phyloP scores from a whole-genome alignment of 2,113 vertebrate genomes.

The Pteruthius melanotis region DNA sequence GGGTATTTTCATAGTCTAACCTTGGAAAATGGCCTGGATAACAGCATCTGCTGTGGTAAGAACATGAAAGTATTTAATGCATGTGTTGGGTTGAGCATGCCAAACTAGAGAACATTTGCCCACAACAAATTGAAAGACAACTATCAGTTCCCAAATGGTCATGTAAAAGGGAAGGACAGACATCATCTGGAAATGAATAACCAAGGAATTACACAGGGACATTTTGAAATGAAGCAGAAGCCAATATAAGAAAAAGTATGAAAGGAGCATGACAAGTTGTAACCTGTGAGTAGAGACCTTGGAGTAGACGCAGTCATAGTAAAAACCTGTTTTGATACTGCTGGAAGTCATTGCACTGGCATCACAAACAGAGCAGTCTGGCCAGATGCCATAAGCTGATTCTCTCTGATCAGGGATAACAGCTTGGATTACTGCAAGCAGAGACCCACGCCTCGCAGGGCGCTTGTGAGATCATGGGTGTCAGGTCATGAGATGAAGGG shows the following conservation, averaged over 20 bases:
- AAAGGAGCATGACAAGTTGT: not conserved
- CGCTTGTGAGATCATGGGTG: rapidly evolving
- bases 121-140: not conserved
- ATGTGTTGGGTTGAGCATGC: too few species aligned
- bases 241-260: not conserved
- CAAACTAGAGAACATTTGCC: not conserved
- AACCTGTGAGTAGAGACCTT: not conserved
- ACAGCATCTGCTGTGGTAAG: not conserved
- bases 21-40: not conserved
- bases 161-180: not conserved
- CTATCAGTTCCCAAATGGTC: not conserved
- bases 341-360: not conserved
- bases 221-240: not conserved
- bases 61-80: not conserved
- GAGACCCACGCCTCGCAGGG: too few species aligned
- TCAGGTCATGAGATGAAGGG: not conserved
- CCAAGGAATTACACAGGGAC: not conserved
- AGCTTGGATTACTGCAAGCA: not conserved
- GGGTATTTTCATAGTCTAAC: not conserved
- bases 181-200: not conserved
- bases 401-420: not conserved
- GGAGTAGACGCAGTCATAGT: not conserved
- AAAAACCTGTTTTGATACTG: not conserved
- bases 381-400: not conserved
- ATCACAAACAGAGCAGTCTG: not conserved